A percentile compares a stretch with the other conserved stretches of the same genome.
phyloP scores from a whole-genome alignment of 2,113 vertebrate species.

The Terrapene triunguis region DNA sequence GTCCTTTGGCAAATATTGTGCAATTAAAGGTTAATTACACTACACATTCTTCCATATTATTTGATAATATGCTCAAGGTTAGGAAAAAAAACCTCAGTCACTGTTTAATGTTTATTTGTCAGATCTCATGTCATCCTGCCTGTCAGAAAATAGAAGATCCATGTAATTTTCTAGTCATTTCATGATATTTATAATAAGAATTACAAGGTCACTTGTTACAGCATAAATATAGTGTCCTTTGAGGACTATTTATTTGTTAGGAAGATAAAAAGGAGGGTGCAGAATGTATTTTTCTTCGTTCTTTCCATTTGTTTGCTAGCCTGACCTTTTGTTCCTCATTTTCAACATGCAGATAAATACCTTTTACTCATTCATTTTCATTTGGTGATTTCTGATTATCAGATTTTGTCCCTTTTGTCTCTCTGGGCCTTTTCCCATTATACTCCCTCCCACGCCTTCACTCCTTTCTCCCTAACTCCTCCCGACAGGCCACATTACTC shows the following conservation, averaged over 20 bases:
- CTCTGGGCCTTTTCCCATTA: not conserved
- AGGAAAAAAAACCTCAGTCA: not conserved
- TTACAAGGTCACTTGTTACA: not conserved
- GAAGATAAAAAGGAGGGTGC: not conserved
- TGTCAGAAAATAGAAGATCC: conserved; percentile 34
- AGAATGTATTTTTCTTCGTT: not conserved
- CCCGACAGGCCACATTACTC: rapidly evolving
- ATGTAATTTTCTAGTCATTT: conserved; percentile 59
- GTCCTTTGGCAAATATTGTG: not conserved
- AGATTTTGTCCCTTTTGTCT: not conserved
- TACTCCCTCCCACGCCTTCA: not conserved
- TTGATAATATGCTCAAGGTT: not conserved
- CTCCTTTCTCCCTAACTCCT: not conserved
- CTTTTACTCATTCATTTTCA: not conserved
- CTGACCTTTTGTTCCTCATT: not conserved
- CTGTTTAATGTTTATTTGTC: not conserved
- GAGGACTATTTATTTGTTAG: not conserved
- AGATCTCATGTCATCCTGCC: not conserved
- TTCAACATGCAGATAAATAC: conserved; percentile 18
- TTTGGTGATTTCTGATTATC: not conserved
- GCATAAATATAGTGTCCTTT: not conserved
- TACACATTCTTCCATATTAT: not conserved
- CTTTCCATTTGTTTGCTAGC: not conserved
- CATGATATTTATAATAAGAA: conserved; percentile 34
- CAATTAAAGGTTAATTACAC: not conserved